A percentile compares a stretch with the other conserved stretches of the same genome.
Conservation (phyloP, 1,140 invertebrate genomes). For the Lutraria rhynchaena region DNA sequence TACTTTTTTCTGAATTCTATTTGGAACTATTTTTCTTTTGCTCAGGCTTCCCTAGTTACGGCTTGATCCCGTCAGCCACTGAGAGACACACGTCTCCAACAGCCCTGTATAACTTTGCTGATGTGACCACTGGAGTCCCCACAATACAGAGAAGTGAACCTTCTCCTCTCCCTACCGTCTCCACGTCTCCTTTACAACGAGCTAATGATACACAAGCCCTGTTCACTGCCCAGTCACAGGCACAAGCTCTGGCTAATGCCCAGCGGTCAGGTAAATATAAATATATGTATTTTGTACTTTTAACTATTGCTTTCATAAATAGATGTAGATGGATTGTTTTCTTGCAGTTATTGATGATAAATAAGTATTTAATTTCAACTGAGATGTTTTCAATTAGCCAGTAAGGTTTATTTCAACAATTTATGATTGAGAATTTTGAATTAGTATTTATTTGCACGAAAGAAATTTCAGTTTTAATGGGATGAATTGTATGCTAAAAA, state of each 20-base stretch:
- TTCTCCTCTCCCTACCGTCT: conserved; percentile 62
- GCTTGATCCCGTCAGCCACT: conserved; percentile 60
- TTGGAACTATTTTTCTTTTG: conserved; percentile 21
- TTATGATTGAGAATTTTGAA: too few species aligned
- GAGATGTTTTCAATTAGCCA: too few species aligned
- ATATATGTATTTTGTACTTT: too few species aligned
- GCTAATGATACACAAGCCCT: conserved; percentile 85
- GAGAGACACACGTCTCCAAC: conserved; percentile 61
- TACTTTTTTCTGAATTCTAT: too few species aligned
- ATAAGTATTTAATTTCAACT: too few species aligned
- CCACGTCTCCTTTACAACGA: conserved; percentile 65
- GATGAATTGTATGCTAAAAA: too few species aligned
- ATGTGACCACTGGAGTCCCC: conserved; percentile 49
- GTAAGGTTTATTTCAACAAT: too few species aligned
- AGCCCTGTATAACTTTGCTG: conserved; percentile 61
- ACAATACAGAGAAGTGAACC: conserved; percentile 61
- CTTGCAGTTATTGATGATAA: too few species aligned
- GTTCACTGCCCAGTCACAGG: conserved; percentile 77
- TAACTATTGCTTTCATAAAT: too few species aligned
- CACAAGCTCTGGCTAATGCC: conserved; percentile 47
- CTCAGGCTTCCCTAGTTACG: conserved; percentile 69
- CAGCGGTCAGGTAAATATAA: conserved; percentile 54
- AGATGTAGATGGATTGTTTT: too few species aligned
- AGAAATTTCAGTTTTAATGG: too few species aligned
- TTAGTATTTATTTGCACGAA: too few species aligned